phyloP scores from a whole-genome alignment of 2,888 invertebrate genomes.

The Ariolimax columbianus region DNA sequence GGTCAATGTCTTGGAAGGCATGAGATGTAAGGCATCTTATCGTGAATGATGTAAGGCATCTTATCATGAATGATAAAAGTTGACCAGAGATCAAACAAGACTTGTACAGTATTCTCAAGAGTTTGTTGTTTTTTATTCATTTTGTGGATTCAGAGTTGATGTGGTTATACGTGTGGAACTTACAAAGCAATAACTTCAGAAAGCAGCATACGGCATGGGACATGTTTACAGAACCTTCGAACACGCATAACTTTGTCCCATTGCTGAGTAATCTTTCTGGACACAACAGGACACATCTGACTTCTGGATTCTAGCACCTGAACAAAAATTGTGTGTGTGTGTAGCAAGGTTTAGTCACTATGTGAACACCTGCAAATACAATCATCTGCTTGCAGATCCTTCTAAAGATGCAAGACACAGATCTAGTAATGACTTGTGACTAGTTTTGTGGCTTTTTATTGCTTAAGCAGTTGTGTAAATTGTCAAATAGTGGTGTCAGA shows the following conservation, averaged over 20 bases:
- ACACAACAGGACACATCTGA: background rate
- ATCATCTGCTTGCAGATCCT: background rate
- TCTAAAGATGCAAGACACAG: background rate
- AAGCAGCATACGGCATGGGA: background rate
- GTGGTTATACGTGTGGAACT: background rate
- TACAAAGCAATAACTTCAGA: constrained; percentile 37
- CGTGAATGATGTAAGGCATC: background rate
- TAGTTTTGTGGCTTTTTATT: too few relatives aligned
- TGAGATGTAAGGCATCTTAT: background rate
- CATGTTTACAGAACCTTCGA: background rate
- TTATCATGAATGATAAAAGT: background rate
- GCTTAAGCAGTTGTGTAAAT: too few relatives aligned
- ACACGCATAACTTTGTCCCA: background rate
- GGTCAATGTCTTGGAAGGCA: background rate
- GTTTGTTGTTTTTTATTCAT: background rate
- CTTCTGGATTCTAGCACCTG: background rate
- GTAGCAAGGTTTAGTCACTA: background rate
- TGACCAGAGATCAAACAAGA: background rate
- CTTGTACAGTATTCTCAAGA: constrained; percentile 6
- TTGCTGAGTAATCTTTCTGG: background rate
- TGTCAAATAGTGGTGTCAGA: too few relatives aligned
- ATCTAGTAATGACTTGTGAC: background rate
- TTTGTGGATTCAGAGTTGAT: background rate
- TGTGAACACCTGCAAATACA: background rate
- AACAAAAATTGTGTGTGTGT: background rate